Conservation (phyloP, 2,888 invertebrate genomes). For the Lymantria dispar region DNA sequence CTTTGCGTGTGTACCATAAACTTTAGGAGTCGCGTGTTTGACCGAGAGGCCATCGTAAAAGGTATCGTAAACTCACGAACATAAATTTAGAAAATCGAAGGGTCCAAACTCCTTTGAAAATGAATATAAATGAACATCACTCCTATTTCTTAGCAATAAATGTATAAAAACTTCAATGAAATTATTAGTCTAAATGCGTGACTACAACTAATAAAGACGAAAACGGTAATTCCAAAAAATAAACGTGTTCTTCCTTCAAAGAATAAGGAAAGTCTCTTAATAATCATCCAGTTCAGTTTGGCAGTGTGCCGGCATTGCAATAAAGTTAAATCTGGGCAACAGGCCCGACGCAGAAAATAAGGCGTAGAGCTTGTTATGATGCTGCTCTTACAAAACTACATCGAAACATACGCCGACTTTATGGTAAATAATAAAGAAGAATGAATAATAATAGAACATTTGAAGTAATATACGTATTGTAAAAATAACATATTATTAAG, state of each 20-base stretch:
- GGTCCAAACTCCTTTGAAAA: constrained; percentile 44
- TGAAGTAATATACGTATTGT: no score
- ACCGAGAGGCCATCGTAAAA: constrained; percentile 73
- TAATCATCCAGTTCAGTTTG: constrained; percentile 58
- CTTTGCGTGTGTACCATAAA: constrained; percentile 64
- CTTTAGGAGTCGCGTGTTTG: constrained; percentile 71
- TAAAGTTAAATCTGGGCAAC: constrained; percentile 64
- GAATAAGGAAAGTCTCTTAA: constrained; percentile 51
- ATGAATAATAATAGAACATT: constrained; percentile 9
- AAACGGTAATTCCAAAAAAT: constrained; percentile 26
- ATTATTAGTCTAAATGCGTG: no score
- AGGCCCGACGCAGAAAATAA: constrained; percentile 51
- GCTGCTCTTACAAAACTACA: constrained; percentile 30
- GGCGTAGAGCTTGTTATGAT: constrained; percentile 45
- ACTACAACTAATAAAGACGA: constrained; percentile 13
- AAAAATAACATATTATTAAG: no score
- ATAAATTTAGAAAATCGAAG: constrained; percentile 72
- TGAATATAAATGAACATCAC: constrained; percentile 42
- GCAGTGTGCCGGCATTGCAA: constrained; percentile 60
- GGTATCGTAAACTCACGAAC: constrained; percentile 66
- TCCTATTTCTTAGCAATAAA: constrained; percentile 1
- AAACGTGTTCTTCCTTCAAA: constrained; percentile 27
- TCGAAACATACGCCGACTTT: constrained; percentile 30
- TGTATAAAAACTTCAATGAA: constrained; percentile 1
- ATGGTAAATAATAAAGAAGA: constrained; percentile 25